Percentiles rank a stretch among this genome's conserved stretches.
These are phyloP conservation scores for Xenops minutus DNA, from an alignment of 2,797 vertebrate species.

Conservation along the genomic window DNA sequence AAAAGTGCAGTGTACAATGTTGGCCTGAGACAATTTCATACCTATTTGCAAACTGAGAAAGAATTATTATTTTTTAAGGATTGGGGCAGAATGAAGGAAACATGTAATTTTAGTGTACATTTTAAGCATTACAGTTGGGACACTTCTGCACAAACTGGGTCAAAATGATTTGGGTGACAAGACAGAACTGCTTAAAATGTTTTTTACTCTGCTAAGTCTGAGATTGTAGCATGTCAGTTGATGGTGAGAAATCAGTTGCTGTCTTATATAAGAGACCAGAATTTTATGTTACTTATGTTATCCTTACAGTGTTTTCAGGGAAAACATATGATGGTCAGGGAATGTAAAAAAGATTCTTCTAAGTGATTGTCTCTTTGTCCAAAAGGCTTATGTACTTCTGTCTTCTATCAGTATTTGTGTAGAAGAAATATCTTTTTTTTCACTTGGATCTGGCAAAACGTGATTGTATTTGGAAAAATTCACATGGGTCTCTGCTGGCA, in stretches of 20 bases:
- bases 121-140: background rate
- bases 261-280: background rate
- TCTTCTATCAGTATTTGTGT: background rate
- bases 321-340: background rate
- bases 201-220: background rate
- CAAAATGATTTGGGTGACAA: background rate
- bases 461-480: background rate
- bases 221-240: background rate
- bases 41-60: background rate
- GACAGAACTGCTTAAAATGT: background rate
- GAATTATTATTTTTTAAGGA: background rate
- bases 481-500: background rate
- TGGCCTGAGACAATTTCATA: background rate
- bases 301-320: background rate
- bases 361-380: background rate
- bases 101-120: background rate
- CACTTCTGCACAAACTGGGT: background rate
- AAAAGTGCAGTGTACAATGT: background rate
- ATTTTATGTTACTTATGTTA: background rate
- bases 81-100: background rate
- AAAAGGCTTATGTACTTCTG: background rate
- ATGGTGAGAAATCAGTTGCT: background rate
- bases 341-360: background rate
- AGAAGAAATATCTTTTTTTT: background rate
- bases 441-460: background rate